Base-by-base conservation (phyloP, 2,888 invertebrate species). In the Exocentrus adspersus region DNA sequence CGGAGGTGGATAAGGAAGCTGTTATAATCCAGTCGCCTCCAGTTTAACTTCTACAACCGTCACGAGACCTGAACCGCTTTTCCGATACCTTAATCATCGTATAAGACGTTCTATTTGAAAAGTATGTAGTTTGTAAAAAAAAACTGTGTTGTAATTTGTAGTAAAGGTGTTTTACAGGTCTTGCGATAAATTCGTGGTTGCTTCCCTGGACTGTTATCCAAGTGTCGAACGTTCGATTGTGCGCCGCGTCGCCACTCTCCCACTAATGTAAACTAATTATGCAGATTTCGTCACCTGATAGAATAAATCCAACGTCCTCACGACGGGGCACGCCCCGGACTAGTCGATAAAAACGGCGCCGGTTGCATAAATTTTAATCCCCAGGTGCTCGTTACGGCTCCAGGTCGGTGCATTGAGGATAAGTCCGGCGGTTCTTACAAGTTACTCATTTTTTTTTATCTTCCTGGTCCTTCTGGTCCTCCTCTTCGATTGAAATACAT, bases 231-330 rank as follows among this genome's bases (percentile, higher is more conserved):
- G 50, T 28, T 17, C 30, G 16, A 54, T 54, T 24, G 54, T 43
- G 14, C 28, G 53, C 30, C 52, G 12, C 45, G 69, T 69, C 67
- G 67, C 65, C 65, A 63, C 66, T 57, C 68, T 67, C 68, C 60
- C 62, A 59, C 69, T 76, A 75, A 75, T 75, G 74, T 68, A 76
- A 73, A 74, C 77, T 73, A 76, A 76, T 77, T 78, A 78, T 78
- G 77, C 68, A 77, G 76, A 78, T 77, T 74, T 73, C 65, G 74
- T 74, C 76, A 77, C 77, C 77, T 77, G 76, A 74, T 75, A 72
- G 75, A 77, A 76, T 77, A 76, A 77, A 77, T 77, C 73, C 69
- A 65, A 68, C 69, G 75, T 72, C 62, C 69, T 69, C 65, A 65
- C 70, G 71, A 65, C 41, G 43, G 19, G 70, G 62, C 71, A 71